Base-by-base conservation (phyloP, 1,140 invertebrate species). In the Apis florea region DNA sequence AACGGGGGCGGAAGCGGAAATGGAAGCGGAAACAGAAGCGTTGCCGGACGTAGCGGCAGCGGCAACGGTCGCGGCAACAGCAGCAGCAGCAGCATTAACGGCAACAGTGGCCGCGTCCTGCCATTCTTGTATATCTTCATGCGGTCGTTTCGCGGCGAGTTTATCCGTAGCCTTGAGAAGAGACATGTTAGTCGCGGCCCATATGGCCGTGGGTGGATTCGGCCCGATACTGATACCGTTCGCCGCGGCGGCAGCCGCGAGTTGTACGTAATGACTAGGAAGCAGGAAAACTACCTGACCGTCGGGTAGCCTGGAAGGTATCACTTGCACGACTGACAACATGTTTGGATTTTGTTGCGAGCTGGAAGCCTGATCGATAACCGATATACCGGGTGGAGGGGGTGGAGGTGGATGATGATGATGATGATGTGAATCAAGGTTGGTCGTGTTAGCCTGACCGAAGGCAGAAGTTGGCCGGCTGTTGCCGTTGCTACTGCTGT, bases 231-330 rank as follows among this genome's bases (percentile, higher is more conserved):
- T 93, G 70, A 93, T 93, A 10, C 92, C 93, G 76, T 93, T 94
- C 31, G 92, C 93, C 0, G 92, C 93, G 1, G 93, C 93, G 0
- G 94, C 93, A 0, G 93, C 93, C 6, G 94, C 94, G 40, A 94
- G 70, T 79, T 94, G 94, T 1, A 95, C 94, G 85, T 95, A 95
- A 80, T 94, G 94, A 86, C 94, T 95, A 70, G 95, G 95, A 51
- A 95, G 88, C 2, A 95, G 88, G 84, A 95, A 95, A 4, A 95
- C 94, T 4, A 95, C 94, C 79, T 95, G 94, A 1, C 95, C 94
- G 79, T 95, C 94, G 1, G 95, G 94, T 51, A 95, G 85, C 58
- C 94, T 88, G 0, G 94, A 94, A 0, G 94, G 94, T 81, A 95
- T 95, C 17, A 95, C 93, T 86, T 95, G 93, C 0, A 94, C 91